phyloP scores from a whole-genome alignment of 2,797 vertebrate genomes.

The Molothrus ater region DNA sequence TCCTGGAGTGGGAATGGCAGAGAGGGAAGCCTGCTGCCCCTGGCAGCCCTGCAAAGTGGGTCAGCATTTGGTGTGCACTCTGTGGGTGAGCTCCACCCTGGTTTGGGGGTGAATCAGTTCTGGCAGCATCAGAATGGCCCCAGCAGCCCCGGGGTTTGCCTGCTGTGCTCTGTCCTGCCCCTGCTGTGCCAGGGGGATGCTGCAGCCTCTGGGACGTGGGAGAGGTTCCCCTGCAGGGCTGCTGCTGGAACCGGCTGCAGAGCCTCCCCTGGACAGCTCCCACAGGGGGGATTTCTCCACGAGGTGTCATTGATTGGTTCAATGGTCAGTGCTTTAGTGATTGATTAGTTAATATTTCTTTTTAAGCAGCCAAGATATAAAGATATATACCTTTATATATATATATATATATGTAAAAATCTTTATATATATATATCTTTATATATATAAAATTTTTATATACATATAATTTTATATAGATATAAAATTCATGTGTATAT shows the following conservation, averaged over 20 bases:
- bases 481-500: no score
- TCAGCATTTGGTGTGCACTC: not conserved
- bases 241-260: not conserved
- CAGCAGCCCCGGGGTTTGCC: not conserved
- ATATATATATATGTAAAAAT: no score
- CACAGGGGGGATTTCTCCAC: not conserved
- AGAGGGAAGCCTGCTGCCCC: not conserved
- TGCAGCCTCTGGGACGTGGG: rapidly evolving
- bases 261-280: not conserved
- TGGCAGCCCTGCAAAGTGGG: not conserved
- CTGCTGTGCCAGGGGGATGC: not conserved
- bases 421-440: no score
- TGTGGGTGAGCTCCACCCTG: not conserved
- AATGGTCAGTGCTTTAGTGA: not conserved
- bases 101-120: not conserved
- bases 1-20: not conserved
- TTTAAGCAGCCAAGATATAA: not conserved
- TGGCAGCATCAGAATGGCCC: not conserved
- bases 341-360: not conserved
- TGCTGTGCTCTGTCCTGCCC: not conserved
- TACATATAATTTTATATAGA: no score
- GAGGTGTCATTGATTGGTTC: not conserved
- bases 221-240: not conserved
- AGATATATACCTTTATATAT: not conserved
- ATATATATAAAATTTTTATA: no score